Evolutionary conservation across 2,888 invertebrate genomes (phyloP).

Genomic region (Drosophila longiperda): DNA sequence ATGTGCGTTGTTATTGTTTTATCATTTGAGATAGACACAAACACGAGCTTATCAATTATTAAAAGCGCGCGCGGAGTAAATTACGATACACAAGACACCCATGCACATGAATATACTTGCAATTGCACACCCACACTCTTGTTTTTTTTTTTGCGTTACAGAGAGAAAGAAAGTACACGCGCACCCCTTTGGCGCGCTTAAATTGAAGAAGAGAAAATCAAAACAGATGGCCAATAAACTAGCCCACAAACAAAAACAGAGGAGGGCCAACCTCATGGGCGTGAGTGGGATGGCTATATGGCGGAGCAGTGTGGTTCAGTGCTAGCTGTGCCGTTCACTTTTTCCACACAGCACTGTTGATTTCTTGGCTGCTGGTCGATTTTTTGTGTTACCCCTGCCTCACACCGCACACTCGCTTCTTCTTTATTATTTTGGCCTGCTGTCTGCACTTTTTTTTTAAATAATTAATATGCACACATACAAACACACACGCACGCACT

Average conservation of each 20-base stretch:
- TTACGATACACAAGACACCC: constrained; percentile 61
- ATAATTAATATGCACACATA: constrained; percentile 57
- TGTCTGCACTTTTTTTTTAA: constrained; percentile 50
- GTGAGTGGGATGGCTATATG: constrained; percentile 47
- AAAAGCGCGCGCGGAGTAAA: constrained; percentile 60
- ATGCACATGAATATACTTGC: constrained; percentile 8
- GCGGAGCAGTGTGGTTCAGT: constrained; percentile 48
- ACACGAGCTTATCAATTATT: constrained; percentile 71
- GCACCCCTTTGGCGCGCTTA: constrained; percentile 80
- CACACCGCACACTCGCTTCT: constrained; percentile 1
- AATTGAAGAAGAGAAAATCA: constrained; percentile 77
- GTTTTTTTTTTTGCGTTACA: constrained; percentile 1
- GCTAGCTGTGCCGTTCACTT: constrained; percentile 60
- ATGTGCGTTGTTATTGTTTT: constrained; percentile 47
- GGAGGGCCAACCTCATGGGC: constrained; percentile 39
- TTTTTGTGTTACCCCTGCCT: constrained; percentile 27
- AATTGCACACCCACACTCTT: constrained; percentile 43
- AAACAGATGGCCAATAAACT: constrained; percentile 70
- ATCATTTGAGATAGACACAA: constrained; percentile 51
- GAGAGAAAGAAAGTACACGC: constrained; percentile 77
- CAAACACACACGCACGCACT: constrained; percentile 29
- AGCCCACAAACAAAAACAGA: constrained; percentile 64
- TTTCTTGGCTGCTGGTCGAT: constrained; percentile 60
- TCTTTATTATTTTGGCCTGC: constrained; percentile 39
- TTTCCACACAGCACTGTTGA: constrained; percentile 67